A percentile compares a stretch with the other conserved stretches of the same genome.
These are phyloP conservation scores for Tipula helvola DNA, from an alignment of 2,888 invertebrate genomes.

Conservation along the genomic window DNA sequence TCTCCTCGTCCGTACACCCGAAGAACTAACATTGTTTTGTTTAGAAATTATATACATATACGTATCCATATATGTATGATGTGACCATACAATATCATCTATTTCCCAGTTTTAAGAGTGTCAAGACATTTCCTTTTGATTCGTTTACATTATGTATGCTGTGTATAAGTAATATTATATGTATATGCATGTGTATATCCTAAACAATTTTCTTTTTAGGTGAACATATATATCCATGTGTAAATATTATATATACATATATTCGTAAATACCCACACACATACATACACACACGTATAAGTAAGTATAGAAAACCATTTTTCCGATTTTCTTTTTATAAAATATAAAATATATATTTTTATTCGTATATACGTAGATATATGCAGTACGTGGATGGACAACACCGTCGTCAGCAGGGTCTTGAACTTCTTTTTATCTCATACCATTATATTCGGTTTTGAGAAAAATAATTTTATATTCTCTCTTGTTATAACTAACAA, in stretches of 20 bases:
- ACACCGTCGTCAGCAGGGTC: conserved; percentile 11
- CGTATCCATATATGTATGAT: neutral
- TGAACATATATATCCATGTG: neutral
- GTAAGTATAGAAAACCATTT: neutral
- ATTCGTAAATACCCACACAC: neutral
- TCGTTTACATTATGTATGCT: conserved; percentile 6
- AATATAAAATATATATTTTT: neutral
- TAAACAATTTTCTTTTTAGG: neutral
- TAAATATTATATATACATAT: neutral
- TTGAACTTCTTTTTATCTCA: conserved; percentile 10
- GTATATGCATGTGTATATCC: neutral
- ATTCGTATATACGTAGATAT: neutral
- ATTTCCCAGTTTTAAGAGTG: conserved; percentile 11
- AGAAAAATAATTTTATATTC: neutral
- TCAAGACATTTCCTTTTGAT: conserved; percentile 11
- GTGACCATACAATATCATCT: conserved; percentile 11
- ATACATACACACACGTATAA: neutral
- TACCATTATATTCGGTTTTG: neutral
- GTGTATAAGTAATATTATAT: neutral
- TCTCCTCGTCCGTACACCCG: neutral
- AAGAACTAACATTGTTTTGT: conserved; percentile 8
- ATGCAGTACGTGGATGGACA: conserved; percentile 8
- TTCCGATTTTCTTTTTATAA: neutral
- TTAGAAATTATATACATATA: conserved; percentile 4
- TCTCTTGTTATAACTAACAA: neutral